Evolutionary conservation across 2,797 vertebrate species (phyloP).

Genomic region (Microhierax caerulescens): DNA sequence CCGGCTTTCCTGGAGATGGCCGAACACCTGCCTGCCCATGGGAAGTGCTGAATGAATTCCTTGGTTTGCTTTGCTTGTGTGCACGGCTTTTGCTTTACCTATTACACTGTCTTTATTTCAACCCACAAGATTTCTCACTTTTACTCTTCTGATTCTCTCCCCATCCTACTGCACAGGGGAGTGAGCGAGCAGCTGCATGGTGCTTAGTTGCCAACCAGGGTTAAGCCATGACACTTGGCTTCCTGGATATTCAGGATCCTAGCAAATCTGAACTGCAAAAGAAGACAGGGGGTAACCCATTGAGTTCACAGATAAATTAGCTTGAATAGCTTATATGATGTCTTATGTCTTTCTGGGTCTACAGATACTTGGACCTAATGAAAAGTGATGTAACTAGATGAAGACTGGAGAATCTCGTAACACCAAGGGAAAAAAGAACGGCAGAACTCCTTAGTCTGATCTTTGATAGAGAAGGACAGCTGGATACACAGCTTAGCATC

Average conservation of each 20-base stretch:
- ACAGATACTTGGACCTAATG: background rate
- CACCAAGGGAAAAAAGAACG: background rate
- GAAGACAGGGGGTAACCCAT: background rate
- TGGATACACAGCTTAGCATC: background rate
- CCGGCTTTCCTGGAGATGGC: no score
- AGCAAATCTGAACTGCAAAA: background rate
- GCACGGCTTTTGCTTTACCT: no score
- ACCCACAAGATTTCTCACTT: no score
- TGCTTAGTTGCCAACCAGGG: no score
- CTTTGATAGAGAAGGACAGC: background rate
- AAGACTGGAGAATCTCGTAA: background rate
- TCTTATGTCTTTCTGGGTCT: background rate
- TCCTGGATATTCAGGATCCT: background rate
- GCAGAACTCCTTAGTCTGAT: background rate
- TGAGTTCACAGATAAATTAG: background rate
- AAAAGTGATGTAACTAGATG: background rate
- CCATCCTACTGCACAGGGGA: no score
- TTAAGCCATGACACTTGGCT: background rate
- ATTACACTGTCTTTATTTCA: no score
- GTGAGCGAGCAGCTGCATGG: no score
- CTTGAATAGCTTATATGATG: background rate
- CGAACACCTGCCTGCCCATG: no score
- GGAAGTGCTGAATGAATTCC: no score
- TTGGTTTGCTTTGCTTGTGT: no score
- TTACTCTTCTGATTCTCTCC: no score